Evolutionary conservation across 2,113 vertebrate species (phyloP), one percentile per base, ranked within the genome.

Genomic region (Microcebus lehilahytsara): DNA sequence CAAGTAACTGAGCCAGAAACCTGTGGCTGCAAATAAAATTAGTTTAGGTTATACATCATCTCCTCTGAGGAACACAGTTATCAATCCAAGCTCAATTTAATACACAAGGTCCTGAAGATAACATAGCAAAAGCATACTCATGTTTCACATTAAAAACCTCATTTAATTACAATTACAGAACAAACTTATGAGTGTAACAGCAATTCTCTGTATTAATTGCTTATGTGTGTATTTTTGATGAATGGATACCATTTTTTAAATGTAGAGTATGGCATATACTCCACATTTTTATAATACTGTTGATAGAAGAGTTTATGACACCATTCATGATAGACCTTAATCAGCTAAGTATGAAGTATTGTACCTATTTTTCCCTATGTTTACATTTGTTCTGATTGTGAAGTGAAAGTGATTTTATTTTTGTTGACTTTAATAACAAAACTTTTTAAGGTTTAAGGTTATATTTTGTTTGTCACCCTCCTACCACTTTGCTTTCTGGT

Each of bases 401-500:
- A 92, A 42, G 62, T 72, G 8, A 95, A 85, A 85, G 30, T 66
- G 80, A 90, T 85, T 64, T 92, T 79, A 74, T 78, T 67, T 69
- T 83, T 91, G 40, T 72, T 91, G 23, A 72, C 64, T 89, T 79
- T 53, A 67, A n/a, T 58, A 74, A 92, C 0, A 27, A 79, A 94
- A 32, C 49, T 37, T 69, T 89, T 91, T 79, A 71, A 53, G 6
- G 40, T 81, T 71, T 58, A 64, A 64, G 62, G 62, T 30, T 64
- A 32, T 56, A 91, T 84, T 91, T 83, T 62, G 27, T 71, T 77
- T 40, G 16, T 69, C 32, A 9, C 13, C 27, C 81, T 30, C 13
- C 1, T 19, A 19, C 4, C n/a, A 49, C 58, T 69, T 81, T 88
- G 42, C 34, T 91, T 77, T 67, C 32, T 46, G 42, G 9, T 91